Percentiles rank a stretch among this genome's conserved stretches.
Evolutionary conservation across 2,888 invertebrate species (phyloP).

Genomic region (Pristionchus maxplancki): DNA sequence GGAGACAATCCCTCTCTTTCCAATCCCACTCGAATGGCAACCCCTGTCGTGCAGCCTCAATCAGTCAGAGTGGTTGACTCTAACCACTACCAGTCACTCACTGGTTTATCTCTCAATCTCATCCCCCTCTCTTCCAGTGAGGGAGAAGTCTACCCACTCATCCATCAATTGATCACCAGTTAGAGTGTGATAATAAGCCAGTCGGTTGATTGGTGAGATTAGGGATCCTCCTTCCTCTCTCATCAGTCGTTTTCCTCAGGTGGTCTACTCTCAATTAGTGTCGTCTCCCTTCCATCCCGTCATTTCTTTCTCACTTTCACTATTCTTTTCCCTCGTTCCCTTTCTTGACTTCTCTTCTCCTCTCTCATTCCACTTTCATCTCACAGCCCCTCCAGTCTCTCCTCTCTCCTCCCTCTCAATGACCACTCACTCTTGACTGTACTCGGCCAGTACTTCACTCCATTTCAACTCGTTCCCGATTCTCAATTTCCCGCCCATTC

Average conservation of each 20-base stretch:
- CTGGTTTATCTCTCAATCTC: slow-evolving; percentile 38
- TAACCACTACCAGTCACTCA: slow-evolving; percentile 33
- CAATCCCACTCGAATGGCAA: neutral
- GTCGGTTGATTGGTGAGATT: neutral
- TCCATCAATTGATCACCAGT: neutral
- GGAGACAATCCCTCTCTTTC: neutral
- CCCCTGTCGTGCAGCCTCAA: neutral
- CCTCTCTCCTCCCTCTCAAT: slow-evolving; percentile 10
- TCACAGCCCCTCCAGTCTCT: neutral
- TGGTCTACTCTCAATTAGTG: neutral
- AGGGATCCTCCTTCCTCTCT: neutral
- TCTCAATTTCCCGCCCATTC: neutral
- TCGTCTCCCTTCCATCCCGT: neutral
- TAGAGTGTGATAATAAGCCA: slow-evolving; percentile 21
- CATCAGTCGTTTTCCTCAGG: neutral
- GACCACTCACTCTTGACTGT: slow-evolving; percentile 13
- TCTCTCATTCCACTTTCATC: neutral
- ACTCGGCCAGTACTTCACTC: slow-evolving; percentile 25
- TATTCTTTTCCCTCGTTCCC: neutral
- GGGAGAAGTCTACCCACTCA: neutral
- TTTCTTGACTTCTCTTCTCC: neutral
- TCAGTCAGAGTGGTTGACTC: neutral
- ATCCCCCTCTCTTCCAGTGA: slow-evolving; percentile 9
- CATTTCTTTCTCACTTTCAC: slow-evolving; percentile 32
- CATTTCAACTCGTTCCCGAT: neutral